These are phyloP conservation scores for Smittia aterrima DNA, from an alignment of 2,888 invertebrate genomes.

Conservation along the genomic window DNA sequence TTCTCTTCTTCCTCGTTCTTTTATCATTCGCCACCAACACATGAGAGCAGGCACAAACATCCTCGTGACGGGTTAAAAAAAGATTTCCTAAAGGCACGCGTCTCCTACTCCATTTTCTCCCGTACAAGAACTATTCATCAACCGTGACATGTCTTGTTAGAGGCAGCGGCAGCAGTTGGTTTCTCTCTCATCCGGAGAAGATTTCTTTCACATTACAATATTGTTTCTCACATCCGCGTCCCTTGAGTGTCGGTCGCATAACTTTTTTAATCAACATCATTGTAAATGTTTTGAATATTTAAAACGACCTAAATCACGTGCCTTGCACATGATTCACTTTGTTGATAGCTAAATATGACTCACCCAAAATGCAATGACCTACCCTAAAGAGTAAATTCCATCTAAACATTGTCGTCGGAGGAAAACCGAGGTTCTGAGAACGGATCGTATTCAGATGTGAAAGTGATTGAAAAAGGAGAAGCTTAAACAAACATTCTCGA, in stretches of 20 bases:
- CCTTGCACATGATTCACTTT: not conserved
- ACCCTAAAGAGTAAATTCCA: not conserved
- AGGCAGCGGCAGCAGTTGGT: not conserved
- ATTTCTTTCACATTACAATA: not conserved
- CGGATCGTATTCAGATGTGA: not conserved
- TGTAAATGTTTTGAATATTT: conserved; percentile 4
- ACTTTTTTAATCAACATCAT: not conserved
- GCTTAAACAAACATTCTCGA: conserved; percentile 17
- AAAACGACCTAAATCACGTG: conserved; percentile 3
- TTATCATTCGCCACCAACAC: not conserved
- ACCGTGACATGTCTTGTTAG: not conserved
- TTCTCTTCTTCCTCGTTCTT: not conserved
- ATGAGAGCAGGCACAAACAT: conserved; percentile 2
- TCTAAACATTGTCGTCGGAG: not conserved
- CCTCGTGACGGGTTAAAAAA: not conserved
- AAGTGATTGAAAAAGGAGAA: not conserved
- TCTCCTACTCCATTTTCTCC: not conserved
- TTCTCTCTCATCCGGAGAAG: not conserved
- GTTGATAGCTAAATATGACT: not conserved
- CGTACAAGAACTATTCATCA: conserved; percentile 4
- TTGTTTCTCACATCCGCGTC: not conserved
- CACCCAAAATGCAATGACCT: conserved; percentile 1
- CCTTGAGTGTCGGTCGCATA: not conserved
- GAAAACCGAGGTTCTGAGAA: conserved; percentile 1
- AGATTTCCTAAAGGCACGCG: conserved; percentile 24